These are phyloP conservation scores for Onychomys torridus DNA, from an alignment of 2,797 vertebrate species.

Conservation along the genomic window DNA sequence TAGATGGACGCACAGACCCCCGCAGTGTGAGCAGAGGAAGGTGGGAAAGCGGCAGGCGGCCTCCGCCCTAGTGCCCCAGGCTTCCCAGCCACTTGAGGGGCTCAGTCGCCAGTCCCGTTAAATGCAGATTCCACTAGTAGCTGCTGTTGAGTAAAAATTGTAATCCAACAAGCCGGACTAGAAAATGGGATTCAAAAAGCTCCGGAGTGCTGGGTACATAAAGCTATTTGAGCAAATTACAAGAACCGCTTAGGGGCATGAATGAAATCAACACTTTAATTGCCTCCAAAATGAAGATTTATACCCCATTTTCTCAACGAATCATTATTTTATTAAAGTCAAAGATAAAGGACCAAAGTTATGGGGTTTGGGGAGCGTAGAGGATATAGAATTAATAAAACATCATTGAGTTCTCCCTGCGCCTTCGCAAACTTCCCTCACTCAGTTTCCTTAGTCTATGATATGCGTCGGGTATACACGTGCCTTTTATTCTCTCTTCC, in stretches of 20 bases:
- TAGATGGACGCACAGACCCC: neutral
- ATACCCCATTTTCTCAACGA: slow-evolving; percentile 93
- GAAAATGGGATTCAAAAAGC: slow-evolving; percentile 93
- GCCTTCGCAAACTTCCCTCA: slow-evolving; percentile 55
- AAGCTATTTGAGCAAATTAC: slow-evolving; percentile 95
- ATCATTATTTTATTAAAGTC: slow-evolving; percentile 90
- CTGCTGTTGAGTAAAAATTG: slow-evolving; percentile 85
- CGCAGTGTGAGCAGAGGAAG: neutral
- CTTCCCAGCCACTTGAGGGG: neutral
- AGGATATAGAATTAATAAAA: slow-evolving; percentile 26
- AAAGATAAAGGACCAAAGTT: slow-evolving; percentile 84
- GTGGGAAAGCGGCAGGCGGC: neutral
- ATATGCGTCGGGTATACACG: neutral
- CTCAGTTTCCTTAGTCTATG: slow-evolving; percentile 10
- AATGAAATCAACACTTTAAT: slow-evolving; percentile 97
- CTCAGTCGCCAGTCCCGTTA: neutral
- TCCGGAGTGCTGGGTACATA: slow-evolving; percentile 94
- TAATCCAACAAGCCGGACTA: slow-evolving; percentile 91
- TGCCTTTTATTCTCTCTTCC: neutral
- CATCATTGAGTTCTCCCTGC: neutral
- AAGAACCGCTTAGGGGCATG: slow-evolving; percentile 94
- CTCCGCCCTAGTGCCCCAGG: accelerated
- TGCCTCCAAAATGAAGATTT: slow-evolving; percentile 98
- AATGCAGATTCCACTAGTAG: slow-evolving; percentile 65
- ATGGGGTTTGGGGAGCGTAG: slow-evolving; percentile 25